These are phyloP conservation scores for Ceratosolen fusciceps DNA, from an alignment of 1,140 invertebrate species.

Conservation along the genomic window DNA sequence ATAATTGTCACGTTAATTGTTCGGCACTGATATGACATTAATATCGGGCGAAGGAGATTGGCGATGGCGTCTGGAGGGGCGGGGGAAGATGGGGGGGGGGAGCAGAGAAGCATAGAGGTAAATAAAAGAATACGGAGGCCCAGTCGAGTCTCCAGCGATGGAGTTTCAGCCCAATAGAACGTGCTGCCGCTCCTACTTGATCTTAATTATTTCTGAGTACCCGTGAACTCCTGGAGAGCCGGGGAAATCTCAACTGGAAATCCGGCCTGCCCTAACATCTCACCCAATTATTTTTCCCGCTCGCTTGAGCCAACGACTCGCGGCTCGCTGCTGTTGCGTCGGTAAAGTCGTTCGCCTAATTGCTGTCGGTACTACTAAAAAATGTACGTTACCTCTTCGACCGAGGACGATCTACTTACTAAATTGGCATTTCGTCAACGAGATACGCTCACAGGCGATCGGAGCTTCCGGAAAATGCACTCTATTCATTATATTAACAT, in stretches of 20 bases:
- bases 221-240: neutral
- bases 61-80: neutral
- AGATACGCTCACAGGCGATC: neutral
- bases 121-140: slow-evolving; percentile 30
- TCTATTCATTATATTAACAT: too few species aligned
- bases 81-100: neutral
- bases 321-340: too few species aligned
- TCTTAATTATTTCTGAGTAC: slow-evolving; percentile 44
- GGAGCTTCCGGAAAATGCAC: too few species aligned
- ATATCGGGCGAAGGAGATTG: neutral
- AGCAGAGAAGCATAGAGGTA: neutral
- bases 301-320: slow-evolving; percentile 11
- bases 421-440: neutral
- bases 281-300: slow-evolving; percentile 40
- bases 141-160: too few species aligned
- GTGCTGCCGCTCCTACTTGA: neutral
- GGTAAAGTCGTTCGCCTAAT: slow-evolving; percentile 20
- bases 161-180: slow-evolving; percentile 19
- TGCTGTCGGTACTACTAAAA: slow-evolving; percentile 30
- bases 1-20: too few species aligned
- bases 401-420: neutral
- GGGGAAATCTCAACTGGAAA: slow-evolving; percentile 26
- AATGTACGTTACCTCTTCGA: slow-evolving; percentile 24
- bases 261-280: neutral
- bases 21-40: too few species aligned